Base-by-base conservation (phyloP, 2,888 invertebrate species). In the Eupithecia abbreviata region DNA sequence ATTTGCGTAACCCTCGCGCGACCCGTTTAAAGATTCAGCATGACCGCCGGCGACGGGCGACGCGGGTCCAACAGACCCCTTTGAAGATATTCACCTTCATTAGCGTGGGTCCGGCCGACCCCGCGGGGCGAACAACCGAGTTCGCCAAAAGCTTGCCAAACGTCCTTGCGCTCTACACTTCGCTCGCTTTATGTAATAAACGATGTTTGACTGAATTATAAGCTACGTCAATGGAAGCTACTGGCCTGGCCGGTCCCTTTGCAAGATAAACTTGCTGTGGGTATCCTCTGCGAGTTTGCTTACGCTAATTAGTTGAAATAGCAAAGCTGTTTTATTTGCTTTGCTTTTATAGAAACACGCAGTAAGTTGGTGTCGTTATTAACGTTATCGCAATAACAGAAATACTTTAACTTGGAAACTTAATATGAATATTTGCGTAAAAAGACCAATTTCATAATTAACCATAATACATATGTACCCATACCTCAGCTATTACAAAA, bases 1-100 rank as follows among this genome's bases (percentile, higher is more conserved):
- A 87, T 89, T 89, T 87, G 86, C 85, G 82, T 85, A 86, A 84
- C 87, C 87, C 86, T 87, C 85, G 82, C 85, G 81, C 86, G 86
- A 87, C 88, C 88, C 90, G 90, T 91, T 93, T 93, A 93, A 94
- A 94, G 92, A 94, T 94, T 93, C 92, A 93, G 87, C 86, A 88
- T 84, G 85, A 89, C 91, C 91, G 91, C 91, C 90, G 91, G 92
- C 91, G 86, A 84, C 85, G 84, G 85, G 82, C 83, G 82, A 83
- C 85, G 85, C 85, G 86, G 90, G 90, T 86, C 88, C 85, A 84
- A 83, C 86, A 85, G 90, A 88, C 90, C 92, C 90, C 94, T 93
- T 93, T 93, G 93, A 93, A 93, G 92, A 92, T 92, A 91, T 90
- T 90, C 91, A 90, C 93, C 92, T 93, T 94, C 94, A 93, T 94